Percentiles rank a stretch among this genome's conserved stretches.
Conservation (phyloP, 2,888 invertebrate species). For the Dendrolimus houi region DNA sequence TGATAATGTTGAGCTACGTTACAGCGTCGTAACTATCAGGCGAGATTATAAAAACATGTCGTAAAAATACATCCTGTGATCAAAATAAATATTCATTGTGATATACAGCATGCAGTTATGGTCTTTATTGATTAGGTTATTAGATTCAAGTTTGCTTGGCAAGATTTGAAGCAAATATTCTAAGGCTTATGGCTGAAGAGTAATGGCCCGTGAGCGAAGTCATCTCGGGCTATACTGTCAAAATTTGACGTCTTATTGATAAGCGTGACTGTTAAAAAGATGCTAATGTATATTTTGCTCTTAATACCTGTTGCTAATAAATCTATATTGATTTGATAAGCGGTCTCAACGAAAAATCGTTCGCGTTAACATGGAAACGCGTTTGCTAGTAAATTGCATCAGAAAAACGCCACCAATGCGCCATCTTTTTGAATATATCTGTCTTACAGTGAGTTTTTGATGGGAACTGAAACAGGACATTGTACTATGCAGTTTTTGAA, state of each 20-base stretch:
- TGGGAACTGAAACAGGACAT: no score
- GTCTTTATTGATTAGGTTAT: neutral
- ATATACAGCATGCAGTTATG: neutral
- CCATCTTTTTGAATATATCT: no score
- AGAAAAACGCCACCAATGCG: no score
- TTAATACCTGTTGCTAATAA: neutral
- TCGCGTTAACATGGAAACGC: no score
- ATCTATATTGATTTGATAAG: neutral
- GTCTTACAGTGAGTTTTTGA: no score
- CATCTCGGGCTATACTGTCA: constrained; percentile 38
- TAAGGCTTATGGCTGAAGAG: constrained; percentile 27
- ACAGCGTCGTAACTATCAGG: constrained; percentile 29
- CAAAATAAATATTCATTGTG: constrained; percentile 33
- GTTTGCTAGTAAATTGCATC: no score
- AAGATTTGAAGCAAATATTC: constrained; percentile 8
- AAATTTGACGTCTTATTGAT: constrained; percentile 41
- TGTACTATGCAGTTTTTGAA: no score
- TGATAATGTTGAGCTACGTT: constrained; percentile 9
- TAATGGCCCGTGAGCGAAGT: constrained; percentile 39
- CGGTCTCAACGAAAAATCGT: no score
- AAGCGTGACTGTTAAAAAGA: constrained; percentile 23
- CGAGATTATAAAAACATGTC: constrained; percentile 52
- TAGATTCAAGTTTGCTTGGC: constrained; percentile 14
- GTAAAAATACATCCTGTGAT: constrained; percentile 37
- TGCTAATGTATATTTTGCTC: neutral